Base-by-base conservation (phyloP, 2,797 vertebrate genomes). In the Enteromius unitaeniatus region DNA sequence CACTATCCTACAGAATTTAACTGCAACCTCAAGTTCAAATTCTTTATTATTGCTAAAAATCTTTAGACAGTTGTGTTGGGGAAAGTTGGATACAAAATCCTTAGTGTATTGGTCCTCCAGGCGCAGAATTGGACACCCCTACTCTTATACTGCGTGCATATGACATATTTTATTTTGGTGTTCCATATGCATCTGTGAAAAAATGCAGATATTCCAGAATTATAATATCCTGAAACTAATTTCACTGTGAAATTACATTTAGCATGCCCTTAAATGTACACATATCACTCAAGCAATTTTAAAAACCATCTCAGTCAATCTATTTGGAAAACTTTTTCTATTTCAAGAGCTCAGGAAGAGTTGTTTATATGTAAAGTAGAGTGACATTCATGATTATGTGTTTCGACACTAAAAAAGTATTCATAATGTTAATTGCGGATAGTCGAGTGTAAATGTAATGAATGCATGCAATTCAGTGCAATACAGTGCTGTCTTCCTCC, bases 381-480 rank as follows among this genome's bases (percentile, higher is more conserved):
- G 31, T 74, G 58, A 74, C 23, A 72, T 62, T 58, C 4, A 67
- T 64, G 11, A 34, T 79, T 60, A 76, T 68, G 19, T 23, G 62
- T 74, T 40, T 49, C 8, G 51, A 8, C 60, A 49, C 28, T 64
- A 49, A 73, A 62, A 74, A 34, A 15, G 4, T 53, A 53, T 67
- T 42, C 1, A n/a, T 51, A 62, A 76, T 69, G 23, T 79, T 31
- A 67, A 75, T 75, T 74, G 14, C 1, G 1, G 15, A 34, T 40
- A 76, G 72, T 68, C 0, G 4, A n/a, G 10, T 51, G 3, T 21
- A 76, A 73, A 28, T 34, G 9, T 37, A 73, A 74, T 53, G 23
- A 60, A 81, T 37, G 42, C 1, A 3, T 64, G 65, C 73, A 85
- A 70, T 85, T 70, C n/a, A n/a, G n/a, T n/a, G n/a, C n/a, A n/a